phyloP scores from a whole-genome alignment of 2,888 invertebrate genomes.

The Panorpa germanica region DNA sequence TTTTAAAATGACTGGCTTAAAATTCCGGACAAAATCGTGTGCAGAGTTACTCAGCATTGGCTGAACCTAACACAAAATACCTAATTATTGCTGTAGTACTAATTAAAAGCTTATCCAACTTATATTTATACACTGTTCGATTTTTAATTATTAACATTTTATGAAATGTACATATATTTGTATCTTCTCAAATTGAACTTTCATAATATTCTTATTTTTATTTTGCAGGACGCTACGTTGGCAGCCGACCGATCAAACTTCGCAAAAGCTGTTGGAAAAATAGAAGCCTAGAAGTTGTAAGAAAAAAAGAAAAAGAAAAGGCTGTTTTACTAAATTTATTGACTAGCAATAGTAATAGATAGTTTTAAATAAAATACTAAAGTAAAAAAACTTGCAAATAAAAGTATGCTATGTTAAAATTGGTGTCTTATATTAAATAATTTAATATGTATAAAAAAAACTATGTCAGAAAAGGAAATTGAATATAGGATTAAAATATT shows the following conservation, averaged over 20 bases:
- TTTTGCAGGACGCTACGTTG: conserved; percentile 83
- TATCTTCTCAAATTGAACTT: conserved; percentile 8
- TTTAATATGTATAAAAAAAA: no score
- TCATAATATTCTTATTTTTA: conserved; percentile 12
- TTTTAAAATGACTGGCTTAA: no score
- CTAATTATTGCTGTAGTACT: no score
- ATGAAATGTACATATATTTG: conserved; percentile 4
- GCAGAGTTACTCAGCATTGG: no score
- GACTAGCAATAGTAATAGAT: conserved; percentile 33
- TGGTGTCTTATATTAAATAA: no score
- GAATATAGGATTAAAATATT: no score
- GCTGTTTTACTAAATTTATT: conserved; percentile 58
- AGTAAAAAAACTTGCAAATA: no score
- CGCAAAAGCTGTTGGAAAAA: conserved; percentile 94
- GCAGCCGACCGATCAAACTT: conserved; percentile 93
- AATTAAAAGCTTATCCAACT: not conserved
- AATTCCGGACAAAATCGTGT: no score
- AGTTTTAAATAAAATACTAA: conserved; percentile 3
- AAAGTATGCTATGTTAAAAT: no score
- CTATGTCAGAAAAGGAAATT: no score
- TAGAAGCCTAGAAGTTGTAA: conserved; percentile 78
- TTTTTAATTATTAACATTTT: conserved; percentile 7
- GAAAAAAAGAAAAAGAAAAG: conserved; percentile 93
- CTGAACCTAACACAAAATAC: no score
- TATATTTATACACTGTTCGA: conserved; percentile 1